phyloP scores from a whole-genome alignment of 2,113 vertebrate genomes.

The Crotalus horridus region DNA sequence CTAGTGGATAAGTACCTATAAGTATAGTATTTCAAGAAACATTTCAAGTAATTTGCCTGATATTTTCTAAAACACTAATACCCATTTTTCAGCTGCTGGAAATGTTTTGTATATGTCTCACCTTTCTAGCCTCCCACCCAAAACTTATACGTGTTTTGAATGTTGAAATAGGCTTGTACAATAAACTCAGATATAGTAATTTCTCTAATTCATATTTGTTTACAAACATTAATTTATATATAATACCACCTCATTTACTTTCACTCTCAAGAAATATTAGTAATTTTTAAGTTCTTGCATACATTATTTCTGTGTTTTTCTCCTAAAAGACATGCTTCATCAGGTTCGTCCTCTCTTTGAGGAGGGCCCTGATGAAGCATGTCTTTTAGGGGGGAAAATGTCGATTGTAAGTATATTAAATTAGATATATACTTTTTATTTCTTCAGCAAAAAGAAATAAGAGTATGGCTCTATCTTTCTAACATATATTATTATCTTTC shows the following conservation, averaged over 20 bases:
- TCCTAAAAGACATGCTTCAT: no score
- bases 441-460: not conserved
- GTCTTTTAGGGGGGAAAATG: not conserved
- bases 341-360: no score
- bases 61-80: constrained; percentile 15
- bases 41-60: constrained; percentile 9
- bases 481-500: not conserved
- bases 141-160: not conserved
- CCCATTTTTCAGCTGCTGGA: not conserved
- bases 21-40: not conserved
- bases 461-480: not conserved
- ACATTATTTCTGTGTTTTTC: no score
- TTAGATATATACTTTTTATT: not conserved
- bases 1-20: not conserved
- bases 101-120: not conserved
- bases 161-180: not conserved
- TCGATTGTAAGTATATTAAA: not conserved
- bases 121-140: not conserved
- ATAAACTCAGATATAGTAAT: not conserved
- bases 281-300: not conserved
- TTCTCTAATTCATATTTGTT: not conserved
- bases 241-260: not conserved
- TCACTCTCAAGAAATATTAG: no score
- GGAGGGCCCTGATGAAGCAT: not conserved
- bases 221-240: not conserved